Conservation (phyloP, 1,140 invertebrate species). For the Leptinotarsa undecemlineata region DNA sequence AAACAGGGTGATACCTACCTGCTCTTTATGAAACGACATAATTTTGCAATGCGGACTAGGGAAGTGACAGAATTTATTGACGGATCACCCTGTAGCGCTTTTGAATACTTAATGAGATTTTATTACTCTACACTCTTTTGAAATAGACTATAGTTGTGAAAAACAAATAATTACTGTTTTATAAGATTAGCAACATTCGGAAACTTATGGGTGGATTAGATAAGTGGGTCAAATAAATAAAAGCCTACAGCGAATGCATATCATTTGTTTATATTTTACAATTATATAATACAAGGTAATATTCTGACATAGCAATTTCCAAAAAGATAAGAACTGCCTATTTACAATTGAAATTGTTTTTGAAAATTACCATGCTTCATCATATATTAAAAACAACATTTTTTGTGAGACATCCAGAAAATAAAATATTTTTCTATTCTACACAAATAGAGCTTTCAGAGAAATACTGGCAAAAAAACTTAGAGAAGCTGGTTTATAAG, state of each 20-base stretch:
- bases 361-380: constrained; percentile 39
- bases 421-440: constrained; percentile 27
- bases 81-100: too few relatives aligned
- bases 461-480: constrained; percentile 42
- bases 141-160: too few relatives aligned
- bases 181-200: too few relatives aligned
- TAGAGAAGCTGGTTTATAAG: constrained; percentile 39
- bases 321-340: constrained; percentile 35
- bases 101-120: too few relatives aligned
- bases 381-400: constrained; percentile 36
- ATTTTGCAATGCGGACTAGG: too few relatives aligned
- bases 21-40: too few relatives aligned
- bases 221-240: background rate
- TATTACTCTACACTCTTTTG: too few relatives aligned
- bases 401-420: constrained; percentile 34
- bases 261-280: constrained; percentile 46
- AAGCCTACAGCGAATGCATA: constrained; percentile 20
- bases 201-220: too few relatives aligned
- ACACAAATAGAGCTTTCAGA: constrained; percentile 34
- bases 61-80: too few relatives aligned
- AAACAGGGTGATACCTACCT: too few relatives aligned
- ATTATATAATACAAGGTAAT: constrained; percentile 42
- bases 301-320: constrained; percentile 39
- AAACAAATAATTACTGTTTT: too few relatives aligned
- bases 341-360: constrained; percentile 37